Evolutionary conservation across 2,797 vertebrate genomes (phyloP).

Genomic region (Melopsittacus undulatus): DNA sequence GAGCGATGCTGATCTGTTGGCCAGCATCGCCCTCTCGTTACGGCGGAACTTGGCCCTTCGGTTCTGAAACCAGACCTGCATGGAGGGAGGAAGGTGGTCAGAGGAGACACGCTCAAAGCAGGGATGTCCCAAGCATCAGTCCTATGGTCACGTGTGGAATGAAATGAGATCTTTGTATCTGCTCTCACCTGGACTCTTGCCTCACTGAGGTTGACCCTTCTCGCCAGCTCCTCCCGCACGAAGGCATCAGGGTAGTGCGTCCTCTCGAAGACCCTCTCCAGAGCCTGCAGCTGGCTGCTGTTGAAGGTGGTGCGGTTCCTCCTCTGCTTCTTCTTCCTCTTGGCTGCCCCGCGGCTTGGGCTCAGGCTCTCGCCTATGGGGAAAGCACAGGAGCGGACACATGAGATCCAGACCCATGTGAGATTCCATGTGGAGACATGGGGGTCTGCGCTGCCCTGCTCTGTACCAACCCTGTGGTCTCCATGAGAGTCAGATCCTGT

Average conservation of each 20-base stretch:
- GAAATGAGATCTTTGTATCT: background rate
- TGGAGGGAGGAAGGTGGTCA: background rate
- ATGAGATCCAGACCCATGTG: accelerated
- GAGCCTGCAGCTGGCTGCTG: conserved; percentile 84
- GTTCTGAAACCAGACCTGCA: conserved; percentile 86
- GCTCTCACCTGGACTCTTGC: conserved; percentile 82
- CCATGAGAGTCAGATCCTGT: background rate
- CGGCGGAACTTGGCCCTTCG: conserved; percentile 84
- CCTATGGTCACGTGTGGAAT: background rate
- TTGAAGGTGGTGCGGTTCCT: conserved; percentile 86
- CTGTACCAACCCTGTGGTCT: background rate
- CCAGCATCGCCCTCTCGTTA: conserved; percentile 81
- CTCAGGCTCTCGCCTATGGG: conserved; percentile 74
- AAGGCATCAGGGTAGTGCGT: conserved; percentile 85
- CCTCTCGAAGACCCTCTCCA: conserved; percentile 84
- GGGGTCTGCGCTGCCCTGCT: background rate
- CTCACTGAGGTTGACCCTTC: conserved; percentile 83
- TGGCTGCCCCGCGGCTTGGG: conserved; percentile 57
- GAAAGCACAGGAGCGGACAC: background rate
- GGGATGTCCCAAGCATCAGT: background rate
- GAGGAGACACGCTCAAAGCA: accelerated
- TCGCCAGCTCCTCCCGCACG: conserved; percentile 82
- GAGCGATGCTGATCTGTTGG: conserved; percentile 78
- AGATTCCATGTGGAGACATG: accelerated
- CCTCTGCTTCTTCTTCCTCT: conserved; percentile 83